Percentiles rank a stretch among this genome's conserved stretches.
These are phyloP conservation scores for Dysmachus trigonus DNA, from an alignment of 2,888 invertebrate species.

Conservation along the genomic window DNA sequence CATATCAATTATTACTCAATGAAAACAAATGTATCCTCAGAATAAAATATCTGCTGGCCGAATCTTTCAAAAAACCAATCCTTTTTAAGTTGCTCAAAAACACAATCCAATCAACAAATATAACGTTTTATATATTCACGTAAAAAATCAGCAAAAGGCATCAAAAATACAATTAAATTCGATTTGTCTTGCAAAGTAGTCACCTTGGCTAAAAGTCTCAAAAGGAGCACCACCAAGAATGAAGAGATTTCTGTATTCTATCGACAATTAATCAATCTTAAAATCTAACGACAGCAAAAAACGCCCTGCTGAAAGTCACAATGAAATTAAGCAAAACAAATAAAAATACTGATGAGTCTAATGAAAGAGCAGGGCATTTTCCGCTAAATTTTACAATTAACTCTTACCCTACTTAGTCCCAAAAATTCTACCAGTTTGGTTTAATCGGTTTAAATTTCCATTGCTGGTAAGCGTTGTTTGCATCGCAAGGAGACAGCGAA, in stretches of 20 bases:
- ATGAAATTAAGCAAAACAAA: background rate
- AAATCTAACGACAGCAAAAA: background rate
- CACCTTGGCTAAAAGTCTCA: background rate
- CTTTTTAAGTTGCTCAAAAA: background rate
- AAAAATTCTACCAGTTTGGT: conserved; percentile 69
- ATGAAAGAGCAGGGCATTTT: background rate
- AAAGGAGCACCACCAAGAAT: background rate
- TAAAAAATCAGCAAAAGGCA: background rate
- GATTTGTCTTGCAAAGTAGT: conserved; percentile 28
- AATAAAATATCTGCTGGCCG: background rate
- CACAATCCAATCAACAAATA: background rate
- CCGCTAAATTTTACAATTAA: background rate
- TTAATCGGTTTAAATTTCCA: conserved; percentile 84
- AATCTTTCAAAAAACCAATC: background rate
- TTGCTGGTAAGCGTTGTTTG: conserved; percentile 86
- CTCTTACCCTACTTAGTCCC: background rate
- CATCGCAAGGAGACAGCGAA: conserved; percentile 83
- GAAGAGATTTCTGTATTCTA: background rate
- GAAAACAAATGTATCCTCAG: background rate
- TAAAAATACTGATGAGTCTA: background rate
- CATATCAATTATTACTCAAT: background rate
- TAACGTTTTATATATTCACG: background rate
- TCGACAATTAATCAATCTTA: background rate
- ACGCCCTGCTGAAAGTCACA: background rate
- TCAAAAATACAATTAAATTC: background rate